A percentile compares a stretch with the other conserved stretches of the same genome.
phyloP scores from a whole-genome alignment of 1,140 invertebrate genomes.

The Pseudobourletiella spinata region DNA sequence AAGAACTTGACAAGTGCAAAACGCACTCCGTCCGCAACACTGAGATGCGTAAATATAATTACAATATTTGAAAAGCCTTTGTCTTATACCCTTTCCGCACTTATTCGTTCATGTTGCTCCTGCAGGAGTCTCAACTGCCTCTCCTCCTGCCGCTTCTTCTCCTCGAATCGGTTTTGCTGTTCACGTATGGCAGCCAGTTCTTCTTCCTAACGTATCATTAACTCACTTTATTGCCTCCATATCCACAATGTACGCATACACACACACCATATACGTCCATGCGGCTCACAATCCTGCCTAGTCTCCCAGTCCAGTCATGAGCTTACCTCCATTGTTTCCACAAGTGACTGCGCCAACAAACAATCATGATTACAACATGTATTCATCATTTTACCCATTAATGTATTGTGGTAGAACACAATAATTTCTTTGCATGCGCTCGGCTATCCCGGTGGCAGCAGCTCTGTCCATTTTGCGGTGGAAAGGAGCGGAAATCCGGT shows the following conservation, averaged over 20 bases:
- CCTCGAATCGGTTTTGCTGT: slow-evolving; percentile 31
- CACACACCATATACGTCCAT: not conserved
- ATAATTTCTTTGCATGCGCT: no score
- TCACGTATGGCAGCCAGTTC: slow-evolving; percentile 25
- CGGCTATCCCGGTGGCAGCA: no score
- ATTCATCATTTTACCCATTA: no score
- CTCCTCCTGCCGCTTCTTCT: slow-evolving; percentile 27
- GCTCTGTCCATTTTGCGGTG: no score
- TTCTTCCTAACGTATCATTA: slow-evolving; percentile 20
- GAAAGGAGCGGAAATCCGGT: no score
- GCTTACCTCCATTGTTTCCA: slow-evolving; percentile 32
- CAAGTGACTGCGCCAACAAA: slow-evolving; percentile 14
- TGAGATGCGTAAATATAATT: no score
- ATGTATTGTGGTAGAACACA: no score
- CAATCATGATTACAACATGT: not conserved
- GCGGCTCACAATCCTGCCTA: not conserved
- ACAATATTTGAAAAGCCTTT: no score
- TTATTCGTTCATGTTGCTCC: slow-evolving; percentile 27
- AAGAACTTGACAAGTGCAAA: no score
- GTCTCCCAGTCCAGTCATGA: not conserved
- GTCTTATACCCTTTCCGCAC: slow-evolving; percentile 25
- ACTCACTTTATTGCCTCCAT: not conserved
- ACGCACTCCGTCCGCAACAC: no score
- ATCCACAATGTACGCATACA: not conserved
- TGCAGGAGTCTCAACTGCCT: slow-evolving; percentile 13